A percentile compares a stretch with the other conserved stretches of the same genome.
Conservation (phyloP, 1,140 invertebrate species). For the Heliconius melpomene region DNA sequence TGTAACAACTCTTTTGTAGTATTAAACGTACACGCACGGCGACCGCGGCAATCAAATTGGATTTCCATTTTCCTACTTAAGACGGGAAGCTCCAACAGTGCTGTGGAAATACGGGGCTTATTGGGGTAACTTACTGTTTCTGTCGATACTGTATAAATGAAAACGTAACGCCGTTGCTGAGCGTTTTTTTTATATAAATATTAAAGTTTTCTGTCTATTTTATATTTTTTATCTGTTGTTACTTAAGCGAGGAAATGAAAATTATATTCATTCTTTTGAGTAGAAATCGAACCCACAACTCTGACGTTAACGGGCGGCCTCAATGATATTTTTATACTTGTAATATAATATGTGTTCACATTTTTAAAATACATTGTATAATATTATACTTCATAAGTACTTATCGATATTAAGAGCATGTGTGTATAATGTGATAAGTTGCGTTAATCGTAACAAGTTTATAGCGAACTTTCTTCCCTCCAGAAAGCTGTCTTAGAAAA, state of each 20-base stretch:
- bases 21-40: slow-evolving; percentile 12
- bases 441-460: slow-evolving; percentile 15
- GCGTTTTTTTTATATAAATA: background rate
- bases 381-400: background rate
- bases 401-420: slow-evolving; percentile 9
- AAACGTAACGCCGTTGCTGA: background rate
- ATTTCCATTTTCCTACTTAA: slow-evolving; percentile 33
- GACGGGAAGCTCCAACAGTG: slow-evolving; percentile 21
- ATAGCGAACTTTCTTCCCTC: slow-evolving; percentile 16
- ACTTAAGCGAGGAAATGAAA: too few species aligned
- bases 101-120: slow-evolving; percentile 14
- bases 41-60: slow-evolving; percentile 34
- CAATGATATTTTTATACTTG: too few species aligned
- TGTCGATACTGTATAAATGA: slow-evolving; percentile 1
- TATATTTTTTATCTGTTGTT: too few species aligned
- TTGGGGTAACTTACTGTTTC: slow-evolving; percentile 6
- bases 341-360: too few species aligned
- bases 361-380: too few species aligned
- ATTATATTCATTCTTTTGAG: too few species aligned
- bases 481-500: slow-evolving; percentile 19
- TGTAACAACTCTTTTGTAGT: slow-evolving; percentile 9
- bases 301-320: too few species aligned
- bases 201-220: too few species aligned
- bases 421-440: slow-evolving; percentile 6
- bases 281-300: too few species aligned